These are phyloP conservation scores for Phodopus roborovskii DNA, from an alignment of 2,113 vertebrate species.

Conservation along the genomic window DNA sequence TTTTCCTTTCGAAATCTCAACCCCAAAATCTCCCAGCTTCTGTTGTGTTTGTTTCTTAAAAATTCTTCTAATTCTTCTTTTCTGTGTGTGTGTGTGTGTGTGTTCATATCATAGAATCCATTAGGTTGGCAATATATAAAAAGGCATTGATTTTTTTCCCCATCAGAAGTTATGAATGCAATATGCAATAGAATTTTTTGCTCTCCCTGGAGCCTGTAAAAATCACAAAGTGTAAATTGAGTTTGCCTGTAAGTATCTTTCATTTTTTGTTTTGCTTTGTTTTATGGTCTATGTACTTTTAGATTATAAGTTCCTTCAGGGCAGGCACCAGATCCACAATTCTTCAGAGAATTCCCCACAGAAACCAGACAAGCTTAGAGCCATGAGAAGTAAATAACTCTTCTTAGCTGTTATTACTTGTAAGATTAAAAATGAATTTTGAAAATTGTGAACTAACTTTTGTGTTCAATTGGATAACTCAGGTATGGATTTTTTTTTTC, in stretches of 20 bases:
- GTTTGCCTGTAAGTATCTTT: slow-evolving; percentile 52
- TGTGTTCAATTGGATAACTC: slow-evolving; percentile 29
- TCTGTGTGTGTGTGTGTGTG: neutral
- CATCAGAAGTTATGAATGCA: slow-evolving; percentile 59
- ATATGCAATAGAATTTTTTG: slow-evolving; percentile 57
- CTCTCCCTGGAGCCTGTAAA: slow-evolving; percentile 51
- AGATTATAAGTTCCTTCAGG: slow-evolving; percentile 73
- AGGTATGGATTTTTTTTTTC: neutral
- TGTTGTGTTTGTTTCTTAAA: slow-evolving; percentile 37
- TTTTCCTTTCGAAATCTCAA: slow-evolving; percentile 56
- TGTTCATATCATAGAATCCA: slow-evolving; percentile 52
- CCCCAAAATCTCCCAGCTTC: neutral
- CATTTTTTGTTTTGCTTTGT: slow-evolving; percentile 23
- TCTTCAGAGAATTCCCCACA: slow-evolving; percentile 49
- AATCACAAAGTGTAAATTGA: slow-evolving; percentile 53
- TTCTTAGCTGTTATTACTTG: neutral
- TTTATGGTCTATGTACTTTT: slow-evolving; percentile 50
- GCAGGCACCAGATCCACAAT: slow-evolving; percentile 35
- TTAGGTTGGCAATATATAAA: slow-evolving; percentile 59
- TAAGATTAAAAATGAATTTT: slow-evolving; percentile 25
- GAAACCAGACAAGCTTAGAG: slow-evolving; percentile 23
- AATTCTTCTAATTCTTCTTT: too few species aligned
- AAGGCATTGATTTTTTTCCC: slow-evolving; percentile 55
- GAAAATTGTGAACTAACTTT: slow-evolving; percentile 55
- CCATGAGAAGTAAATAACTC: slow-evolving; percentile 19